These are phyloP conservation scores for Sus cebifrons DNA, from an alignment of 2,797 vertebrate species.

Conservation along the genomic window DNA sequence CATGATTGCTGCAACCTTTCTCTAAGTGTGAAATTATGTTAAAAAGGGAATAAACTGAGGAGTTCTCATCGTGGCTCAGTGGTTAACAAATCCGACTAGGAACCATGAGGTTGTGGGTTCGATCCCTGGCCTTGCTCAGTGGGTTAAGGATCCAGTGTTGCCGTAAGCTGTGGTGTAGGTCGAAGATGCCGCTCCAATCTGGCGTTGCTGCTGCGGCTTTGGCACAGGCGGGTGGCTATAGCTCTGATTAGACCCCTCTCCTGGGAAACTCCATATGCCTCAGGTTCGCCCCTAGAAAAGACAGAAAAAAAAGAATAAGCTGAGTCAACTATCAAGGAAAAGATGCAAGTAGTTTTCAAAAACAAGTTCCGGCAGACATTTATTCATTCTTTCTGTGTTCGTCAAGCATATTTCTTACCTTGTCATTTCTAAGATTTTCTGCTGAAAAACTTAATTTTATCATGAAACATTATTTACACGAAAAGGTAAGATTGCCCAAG, in stretches of 20 bases:
- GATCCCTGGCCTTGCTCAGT: too few species aligned
- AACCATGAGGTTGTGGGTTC: too few species aligned
- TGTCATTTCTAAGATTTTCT: neutral
- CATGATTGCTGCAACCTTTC: neutral
- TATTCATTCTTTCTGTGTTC: neutral
- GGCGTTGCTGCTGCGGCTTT: too few species aligned
- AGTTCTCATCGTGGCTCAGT: too few species aligned
- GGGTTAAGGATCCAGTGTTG: too few species aligned
- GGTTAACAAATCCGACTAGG: too few species aligned
- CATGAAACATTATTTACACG: neutral
- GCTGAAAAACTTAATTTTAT: slow-evolving; percentile 49
- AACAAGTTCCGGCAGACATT: neutral
- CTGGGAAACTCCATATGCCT: too few species aligned
- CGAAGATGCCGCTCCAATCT: too few species aligned
- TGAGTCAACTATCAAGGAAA: slow-evolving; percentile 48
- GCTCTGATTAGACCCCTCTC: too few species aligned
- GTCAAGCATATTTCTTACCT: neutral
- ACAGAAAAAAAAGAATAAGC: neutral
- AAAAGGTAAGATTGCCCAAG: neutral
- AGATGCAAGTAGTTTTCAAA: slow-evolving; percentile 47
- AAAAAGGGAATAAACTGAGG: neutral
- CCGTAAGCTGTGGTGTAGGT: too few species aligned
- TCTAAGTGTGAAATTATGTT: neutral
- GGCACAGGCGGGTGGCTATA: too few species aligned
- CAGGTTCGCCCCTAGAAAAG: too few species aligned